Evolutionary conservation across 2,888 invertebrate genomes (phyloP).

Genomic region (Dasysyrphus tricinctus): DNA sequence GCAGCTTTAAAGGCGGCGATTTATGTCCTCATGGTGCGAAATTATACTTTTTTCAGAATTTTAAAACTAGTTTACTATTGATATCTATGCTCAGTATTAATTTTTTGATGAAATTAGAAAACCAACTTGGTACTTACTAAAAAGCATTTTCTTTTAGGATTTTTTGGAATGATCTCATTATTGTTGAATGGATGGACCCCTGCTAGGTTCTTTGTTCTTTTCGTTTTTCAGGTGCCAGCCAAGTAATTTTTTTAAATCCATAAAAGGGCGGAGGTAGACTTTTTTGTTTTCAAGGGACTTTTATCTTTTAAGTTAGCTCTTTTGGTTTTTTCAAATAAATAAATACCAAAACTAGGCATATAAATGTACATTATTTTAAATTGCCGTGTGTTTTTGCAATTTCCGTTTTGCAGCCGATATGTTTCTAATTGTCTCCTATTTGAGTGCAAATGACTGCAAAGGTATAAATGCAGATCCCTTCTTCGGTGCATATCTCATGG

Average conservation of each 20-base stretch:
- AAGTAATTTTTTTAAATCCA: slow-evolving; percentile 27
- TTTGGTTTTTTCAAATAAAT: too few relatives aligned
- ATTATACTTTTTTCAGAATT: slow-evolving; percentile 11
- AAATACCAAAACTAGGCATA: too few relatives aligned
- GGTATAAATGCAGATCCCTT: too few relatives aligned
- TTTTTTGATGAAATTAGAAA: neutral
- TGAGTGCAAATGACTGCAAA: too few relatives aligned
- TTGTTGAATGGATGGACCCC: neutral
- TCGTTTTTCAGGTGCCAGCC: slow-evolving; percentile 36
- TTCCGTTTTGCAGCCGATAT: too few relatives aligned
- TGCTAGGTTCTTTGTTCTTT: slow-evolving; percentile 53
- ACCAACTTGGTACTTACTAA: neutral
- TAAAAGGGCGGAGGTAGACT: slow-evolving; percentile 59
- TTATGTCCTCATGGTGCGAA: slow-evolving; percentile 64
- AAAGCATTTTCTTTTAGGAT: neutral
- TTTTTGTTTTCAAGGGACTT: neutral
- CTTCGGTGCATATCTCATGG: too few relatives aligned
- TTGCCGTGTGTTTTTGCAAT: too few relatives aligned
- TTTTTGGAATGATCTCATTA: neutral
- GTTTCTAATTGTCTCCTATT: too few relatives aligned
- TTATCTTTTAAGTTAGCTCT: neutral
- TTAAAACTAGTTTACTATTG: neutral
- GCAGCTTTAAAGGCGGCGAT: slow-evolving; percentile 69
- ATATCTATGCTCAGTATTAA: neutral
- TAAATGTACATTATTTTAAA: too few relatives aligned